Base-by-base conservation (phyloP, 2,797 vertebrate genomes). In the Diglossa cyanea region DNA sequence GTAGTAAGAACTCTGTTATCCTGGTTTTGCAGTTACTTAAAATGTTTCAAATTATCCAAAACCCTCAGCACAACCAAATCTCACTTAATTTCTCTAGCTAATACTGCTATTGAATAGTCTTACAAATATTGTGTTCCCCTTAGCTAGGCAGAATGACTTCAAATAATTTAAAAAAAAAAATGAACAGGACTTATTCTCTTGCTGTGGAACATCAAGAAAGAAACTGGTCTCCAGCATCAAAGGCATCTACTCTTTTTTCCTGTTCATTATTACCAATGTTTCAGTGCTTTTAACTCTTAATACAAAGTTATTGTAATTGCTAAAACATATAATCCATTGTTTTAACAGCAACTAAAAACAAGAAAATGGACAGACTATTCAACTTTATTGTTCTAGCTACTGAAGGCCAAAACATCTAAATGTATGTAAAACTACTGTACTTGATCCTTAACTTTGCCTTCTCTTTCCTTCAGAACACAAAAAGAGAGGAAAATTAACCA, bases 321-420 rank as follows among this genome's bases (percentile, higher is more conserved):
- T 47, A 53, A 50, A 73, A 68, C 0, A 0, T 21, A 33, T 7
- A n/a, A 13, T 4, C 30, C 1, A 1, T 47, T 84, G 62, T 42
- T 62, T 54, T 42, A 78, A 33, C 2, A 35, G 4, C 7, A 89
- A 83, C 21, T 40, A 39, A 40, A 79, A 47, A 13, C 1, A 47
- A 2, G 1, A 60, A 86, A 57, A 60, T 1, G 3, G 40, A 53
- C 10, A 25, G 7, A 58, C 5, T 48, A 54, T 12, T 88, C 13
- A 25, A 51, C 20, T 40, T 66, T 4, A 40, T 17, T 33, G n/a
- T 37, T 80, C 39, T 18, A 70, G 42, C 15, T 65, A 50, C 10
- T 42, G 21, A 63, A 62, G 18, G 11, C 16, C 24, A 54, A 78
- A 28, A 24, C 13, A 72, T 13, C 8, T 8, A 8, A 25, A 44